Percentiles rank a stretch among this genome's conserved stretches.
Evolutionary conservation across 2,113 vertebrate genomes (phyloP).

Genomic region (Neogale vison): DNA sequence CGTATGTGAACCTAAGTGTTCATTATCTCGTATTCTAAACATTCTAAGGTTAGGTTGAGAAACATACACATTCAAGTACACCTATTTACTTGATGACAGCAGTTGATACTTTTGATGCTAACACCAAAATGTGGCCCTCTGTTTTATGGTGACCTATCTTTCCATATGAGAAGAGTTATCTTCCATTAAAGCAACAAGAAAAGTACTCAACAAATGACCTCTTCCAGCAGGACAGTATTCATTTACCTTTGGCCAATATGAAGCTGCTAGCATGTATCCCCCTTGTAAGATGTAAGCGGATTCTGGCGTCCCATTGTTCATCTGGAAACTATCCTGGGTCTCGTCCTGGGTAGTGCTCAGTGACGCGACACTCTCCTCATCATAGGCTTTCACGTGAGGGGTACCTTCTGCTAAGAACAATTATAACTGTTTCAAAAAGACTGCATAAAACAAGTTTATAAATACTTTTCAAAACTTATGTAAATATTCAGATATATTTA

Average conservation of each 20-base stretch:
- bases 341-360: slow-evolving; percentile 95
- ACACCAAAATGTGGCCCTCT: neutral
- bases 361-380: slow-evolving; percentile 97
- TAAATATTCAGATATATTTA: neutral
- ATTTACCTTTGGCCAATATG: slow-evolving; percentile 98
- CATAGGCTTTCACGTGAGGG: slow-evolving; percentile 92
- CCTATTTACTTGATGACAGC: neutral
- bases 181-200: neutral
- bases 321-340: slow-evolving; percentile 92
- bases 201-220: neutral
- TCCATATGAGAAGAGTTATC: neutral
- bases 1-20: neutral
- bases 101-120: neutral
- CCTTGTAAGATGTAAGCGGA: slow-evolving; percentile 91
- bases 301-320: slow-evolving; percentile 92
- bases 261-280: slow-evolving; percentile 96
- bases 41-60: neutral
- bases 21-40: neutral
- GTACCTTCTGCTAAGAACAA: slow-evolving; percentile 86
- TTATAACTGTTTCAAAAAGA: neutral
- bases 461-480: neutral
- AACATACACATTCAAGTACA: neutral
- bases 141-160: neutral
- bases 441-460: neutral
- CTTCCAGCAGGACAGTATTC: neutral